A percentile compares a stretch with the other conserved stretches of the same genome.
phyloP scores from a whole-genome alignment of 2,888 invertebrate genomes.

The Dynastes grantii region DNA sequence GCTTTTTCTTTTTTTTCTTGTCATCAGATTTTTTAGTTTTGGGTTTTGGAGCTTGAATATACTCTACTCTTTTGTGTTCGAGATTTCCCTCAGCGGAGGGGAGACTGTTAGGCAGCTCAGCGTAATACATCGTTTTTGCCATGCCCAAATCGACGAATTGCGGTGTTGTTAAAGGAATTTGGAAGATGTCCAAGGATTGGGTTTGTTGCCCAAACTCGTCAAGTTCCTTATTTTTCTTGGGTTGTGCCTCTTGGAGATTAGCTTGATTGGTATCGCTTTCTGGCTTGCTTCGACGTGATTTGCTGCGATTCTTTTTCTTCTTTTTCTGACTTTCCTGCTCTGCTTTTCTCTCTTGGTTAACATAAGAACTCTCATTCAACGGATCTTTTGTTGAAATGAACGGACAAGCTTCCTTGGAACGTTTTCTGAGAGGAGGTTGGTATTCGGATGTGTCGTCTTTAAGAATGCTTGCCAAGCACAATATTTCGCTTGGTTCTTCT shows the following conservation, averaged over 20 bases:
- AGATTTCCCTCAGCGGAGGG: neutral
- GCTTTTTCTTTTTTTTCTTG: conserved; percentile 22
- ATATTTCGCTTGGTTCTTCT: conserved; percentile 37
- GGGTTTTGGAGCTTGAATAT: neutral
- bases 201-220: neutral
- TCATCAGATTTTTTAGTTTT: neutral
- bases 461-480: conserved; percentile 40
- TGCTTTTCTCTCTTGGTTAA: neutral
- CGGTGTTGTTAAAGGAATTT: neutral
- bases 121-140: conserved; percentile 51
- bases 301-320: conserved; percentile 36
- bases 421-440: neutral
- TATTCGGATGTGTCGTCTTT: conserved; percentile 28
- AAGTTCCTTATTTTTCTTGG: neutral
- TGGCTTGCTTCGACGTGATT: conserved; percentile 22
- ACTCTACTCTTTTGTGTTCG: neutral
- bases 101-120: conserved; percentile 44
- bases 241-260: neutral
- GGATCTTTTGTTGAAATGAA: too few relatives aligned
- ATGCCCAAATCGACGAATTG: conserved; percentile 45
- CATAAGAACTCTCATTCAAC: neutral
- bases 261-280: neutral
- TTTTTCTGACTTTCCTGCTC: conserved; percentile 16
- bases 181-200: neutral
- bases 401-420: neutral